phyloP scores from a whole-genome alignment of 2,888 invertebrate species.

The Drosophila mulleri region DNA sequence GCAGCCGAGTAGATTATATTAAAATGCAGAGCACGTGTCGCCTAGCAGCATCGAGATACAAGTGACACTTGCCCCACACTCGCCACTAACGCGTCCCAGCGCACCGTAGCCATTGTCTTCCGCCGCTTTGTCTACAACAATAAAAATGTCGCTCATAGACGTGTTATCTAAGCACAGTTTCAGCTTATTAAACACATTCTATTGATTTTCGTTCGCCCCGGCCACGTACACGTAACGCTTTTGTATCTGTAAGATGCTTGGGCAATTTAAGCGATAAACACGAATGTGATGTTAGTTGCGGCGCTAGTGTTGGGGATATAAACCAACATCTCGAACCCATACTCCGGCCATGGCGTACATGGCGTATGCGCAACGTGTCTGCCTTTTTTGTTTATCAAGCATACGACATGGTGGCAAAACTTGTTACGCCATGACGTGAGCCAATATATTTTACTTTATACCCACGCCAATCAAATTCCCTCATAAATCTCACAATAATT shows the following conservation, averaged over 20 bases:
- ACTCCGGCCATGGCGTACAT: conserved; percentile 1
- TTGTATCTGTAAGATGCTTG: conserved; percentile 59
- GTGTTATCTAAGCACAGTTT: conserved; percentile 63
- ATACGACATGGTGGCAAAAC: conserved; percentile 42
- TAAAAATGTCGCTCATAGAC: conserved; percentile 51
- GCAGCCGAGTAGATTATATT: conserved; percentile 50
- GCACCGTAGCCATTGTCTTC: background rate
- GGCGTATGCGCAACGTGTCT: conserved; percentile 45
- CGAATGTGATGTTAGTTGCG: conserved; percentile 49
- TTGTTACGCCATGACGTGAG: conserved; percentile 55
- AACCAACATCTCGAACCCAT: background rate
- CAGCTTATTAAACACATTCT: conserved; percentile 68
- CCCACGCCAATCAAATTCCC: conserved; percentile 45
- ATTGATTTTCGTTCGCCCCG: conserved; percentile 56
- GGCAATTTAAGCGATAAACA: conserved; percentile 68
- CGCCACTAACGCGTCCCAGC: background rate
- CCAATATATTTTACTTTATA: conserved; percentile 50
- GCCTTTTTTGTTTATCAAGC: conserved; percentile 39
- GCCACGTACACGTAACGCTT: conserved; percentile 36
- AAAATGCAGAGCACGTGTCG: conserved; percentile 62
- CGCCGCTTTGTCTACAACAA: conserved; percentile 26
- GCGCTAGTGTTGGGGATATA: conserved; percentile 31
- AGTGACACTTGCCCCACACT: conserved; percentile 30
- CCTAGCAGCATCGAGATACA: conserved; percentile 36
- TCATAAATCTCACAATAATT: conserved; percentile 56